Evolutionary conservation across 2,113 vertebrate species (phyloP), one percentile per base, ranked within the genome.

Genomic region (Triplophysa siluroides): DNA sequence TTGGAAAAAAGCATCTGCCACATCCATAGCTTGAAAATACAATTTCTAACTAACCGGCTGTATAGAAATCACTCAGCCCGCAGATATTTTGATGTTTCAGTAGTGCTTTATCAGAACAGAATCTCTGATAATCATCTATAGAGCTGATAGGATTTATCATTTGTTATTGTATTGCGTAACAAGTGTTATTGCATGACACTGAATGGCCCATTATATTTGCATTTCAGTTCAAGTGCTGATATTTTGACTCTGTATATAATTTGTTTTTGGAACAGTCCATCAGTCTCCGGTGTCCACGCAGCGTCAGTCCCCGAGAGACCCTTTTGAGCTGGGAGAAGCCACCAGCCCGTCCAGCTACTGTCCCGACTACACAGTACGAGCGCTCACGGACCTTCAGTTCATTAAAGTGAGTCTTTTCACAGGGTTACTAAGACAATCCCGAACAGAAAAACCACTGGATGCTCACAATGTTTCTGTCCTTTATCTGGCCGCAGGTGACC

Each of bases 311-410:
- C 89, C 89, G 26, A 90, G 88, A 3, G 95, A 96, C 68, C 91
- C 90, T 3, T 91, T 91, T 0, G 95, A 94, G 68, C 78, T 92
- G 2, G 82, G 87, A 0, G 95, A 96, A 0, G 90, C 91, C 1
- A 78, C 92, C 23, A 90, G 90, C 83, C 91, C 91, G 7, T 89
- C 92, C 64, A 88, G 91, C 0, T 97, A 97, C 54, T 95, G 94
- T 87, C 96, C 96, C 0, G 96, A 97, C 92, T 97, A 97, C 91
- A 96, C 95, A 1, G 96, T 97, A 83, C 90, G 95, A 83, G 96
- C 96, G 3, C 94, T 97, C 33, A 95, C 94, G 0, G 96, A 97
- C 85, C 92, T 97, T 84, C 96, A 97, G 91, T 90, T 96, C 81
- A 93, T 97, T 81, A 94, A 95, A 92, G 94, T 94, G 73, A 86